phyloP scores from a whole-genome alignment of 2,888 invertebrate species.

The Acanthosepion esculentum region DNA sequence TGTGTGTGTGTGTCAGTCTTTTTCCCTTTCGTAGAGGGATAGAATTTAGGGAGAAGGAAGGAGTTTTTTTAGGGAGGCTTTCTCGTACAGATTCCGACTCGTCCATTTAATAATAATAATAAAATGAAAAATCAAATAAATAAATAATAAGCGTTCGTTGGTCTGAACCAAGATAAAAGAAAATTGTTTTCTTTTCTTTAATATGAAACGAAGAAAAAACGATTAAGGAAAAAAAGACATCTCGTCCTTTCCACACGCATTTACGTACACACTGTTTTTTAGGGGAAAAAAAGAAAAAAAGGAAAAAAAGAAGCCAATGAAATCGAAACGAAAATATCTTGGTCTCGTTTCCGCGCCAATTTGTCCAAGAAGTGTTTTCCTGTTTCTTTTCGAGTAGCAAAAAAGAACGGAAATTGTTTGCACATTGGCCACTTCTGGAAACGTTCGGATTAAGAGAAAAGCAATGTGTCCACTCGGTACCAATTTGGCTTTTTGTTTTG shows the following conservation, averaged over 20 bases:
- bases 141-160: background rate
- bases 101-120: background rate
- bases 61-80: background rate
- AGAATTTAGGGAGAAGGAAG: background rate
- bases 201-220: background rate
- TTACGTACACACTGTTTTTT: background rate
- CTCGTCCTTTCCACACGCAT: background rate
- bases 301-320: background rate
- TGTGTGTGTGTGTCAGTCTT: background rate
- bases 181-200: conserved; percentile 18
- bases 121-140: background rate
- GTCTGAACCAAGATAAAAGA: background rate
- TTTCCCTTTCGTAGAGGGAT: background rate
- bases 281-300: background rate
- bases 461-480: background rate
- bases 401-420: conserved; percentile 33
- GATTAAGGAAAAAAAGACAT: background rate
- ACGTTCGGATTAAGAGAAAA: background rate
- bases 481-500: background rate
- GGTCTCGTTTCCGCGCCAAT: background rate
- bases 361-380: conserved; percentile 7
- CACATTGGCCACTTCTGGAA: conserved; percentile 9
- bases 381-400: conserved; percentile 33
- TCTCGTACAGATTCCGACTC: background rate
- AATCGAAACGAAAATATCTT: background rate